A percentile compares a stretch with the other conserved stretches of the same genome.
Evolutionary conservation across 2,113 vertebrate genomes (phyloP).

Genomic region (Thryonomys swinderianus): DNA sequence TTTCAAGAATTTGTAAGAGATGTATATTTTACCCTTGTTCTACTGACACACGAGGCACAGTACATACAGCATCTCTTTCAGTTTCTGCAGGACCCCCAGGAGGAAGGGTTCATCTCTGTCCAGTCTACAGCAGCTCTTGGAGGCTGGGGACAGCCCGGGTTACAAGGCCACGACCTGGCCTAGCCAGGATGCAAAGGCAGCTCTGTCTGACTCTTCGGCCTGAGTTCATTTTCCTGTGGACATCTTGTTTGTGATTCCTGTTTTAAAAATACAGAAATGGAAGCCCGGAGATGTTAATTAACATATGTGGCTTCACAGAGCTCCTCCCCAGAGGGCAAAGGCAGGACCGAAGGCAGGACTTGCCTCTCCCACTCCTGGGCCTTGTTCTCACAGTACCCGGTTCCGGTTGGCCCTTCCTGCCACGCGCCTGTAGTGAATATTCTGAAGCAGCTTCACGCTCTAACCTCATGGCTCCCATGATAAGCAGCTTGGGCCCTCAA

Average conservation of each 20-base stretch:
- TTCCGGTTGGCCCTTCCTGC: accelerated
- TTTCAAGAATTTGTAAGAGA: background rate
- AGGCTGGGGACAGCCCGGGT: background rate
- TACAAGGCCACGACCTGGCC: background rate
- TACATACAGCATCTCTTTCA: background rate
- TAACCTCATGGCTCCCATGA: background rate
- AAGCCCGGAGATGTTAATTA: background rate
- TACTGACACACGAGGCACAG: accelerated
- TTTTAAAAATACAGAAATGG: background rate
- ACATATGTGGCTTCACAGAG: background rate
- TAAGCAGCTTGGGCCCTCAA: background rate
- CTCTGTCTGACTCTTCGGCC: background rate
- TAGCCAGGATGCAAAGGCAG: background rate
- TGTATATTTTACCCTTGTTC: background rate
- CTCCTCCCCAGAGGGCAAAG: background rate
- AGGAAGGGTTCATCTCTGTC: background rate
- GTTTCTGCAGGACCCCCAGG: background rate
- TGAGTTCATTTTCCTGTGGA: background rate
- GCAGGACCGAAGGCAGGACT: background rate
- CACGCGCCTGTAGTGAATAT: accelerated
- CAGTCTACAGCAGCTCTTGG: background rate
- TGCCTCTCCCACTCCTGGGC: background rate
- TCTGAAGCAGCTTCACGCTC: background rate
- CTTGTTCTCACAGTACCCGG: background rate
- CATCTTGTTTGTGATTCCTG: background rate